A percentile compares a stretch with the other conserved stretches of the same genome.
Evolutionary conservation across 2,797 vertebrate genomes (phyloP).

Genomic region (Lutjanus argentimaculatus): DNA sequence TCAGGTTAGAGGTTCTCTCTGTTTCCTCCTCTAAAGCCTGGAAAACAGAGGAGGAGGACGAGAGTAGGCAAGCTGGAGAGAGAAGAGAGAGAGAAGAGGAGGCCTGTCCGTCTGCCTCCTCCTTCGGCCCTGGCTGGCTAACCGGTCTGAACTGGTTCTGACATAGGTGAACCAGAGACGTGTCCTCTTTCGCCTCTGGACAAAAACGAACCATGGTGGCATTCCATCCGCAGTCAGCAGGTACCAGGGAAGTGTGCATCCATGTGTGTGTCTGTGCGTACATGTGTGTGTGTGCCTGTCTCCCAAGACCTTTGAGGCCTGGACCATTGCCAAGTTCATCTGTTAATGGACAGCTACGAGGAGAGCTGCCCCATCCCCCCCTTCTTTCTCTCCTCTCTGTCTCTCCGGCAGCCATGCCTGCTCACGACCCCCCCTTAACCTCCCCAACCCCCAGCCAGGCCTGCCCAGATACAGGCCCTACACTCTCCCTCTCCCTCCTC

Average conservation of each 20-base stretch:
- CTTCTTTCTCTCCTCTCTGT: conserved; percentile 36
- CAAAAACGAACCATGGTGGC: conserved; percentile 88
- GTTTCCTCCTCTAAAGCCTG: conserved; percentile 82
- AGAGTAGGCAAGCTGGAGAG: conserved; percentile 65
- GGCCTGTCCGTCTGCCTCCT: conserved; percentile 75
- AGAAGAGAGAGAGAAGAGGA: conserved; percentile 72
- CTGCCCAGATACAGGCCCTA: conserved; percentile 79
- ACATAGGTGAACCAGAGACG: conserved; percentile 84
- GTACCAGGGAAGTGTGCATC: conserved; percentile 80
- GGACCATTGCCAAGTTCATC: conserved; percentile 98
- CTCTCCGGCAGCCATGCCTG: conserved; percentile 74
- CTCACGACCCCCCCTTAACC: conserved; percentile 81
- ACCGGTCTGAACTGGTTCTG: conserved; percentile 94
- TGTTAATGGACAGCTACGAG: conserved; percentile 96
- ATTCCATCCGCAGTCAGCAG: conserved; percentile 92
- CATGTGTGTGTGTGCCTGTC: conserved; percentile 75
- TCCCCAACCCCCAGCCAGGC: conserved; percentile 80
- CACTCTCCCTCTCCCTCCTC: conserved; percentile 62
- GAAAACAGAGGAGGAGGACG: conserved; percentile 71
- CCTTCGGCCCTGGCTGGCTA: conserved; percentile 81
- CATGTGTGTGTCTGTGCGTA: conserved; percentile 45
- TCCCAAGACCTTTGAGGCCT: conserved; percentile 94
- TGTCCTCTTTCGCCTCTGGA: conserved; percentile 88
- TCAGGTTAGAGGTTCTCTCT: conserved; percentile 88
- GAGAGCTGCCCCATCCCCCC: conserved; percentile 69